Evolutionary conservation across 2,797 vertebrate species (phyloP), one percentile per base, ranked within the genome.

Genomic region (Pseudocheirus occidentalis): DNA sequence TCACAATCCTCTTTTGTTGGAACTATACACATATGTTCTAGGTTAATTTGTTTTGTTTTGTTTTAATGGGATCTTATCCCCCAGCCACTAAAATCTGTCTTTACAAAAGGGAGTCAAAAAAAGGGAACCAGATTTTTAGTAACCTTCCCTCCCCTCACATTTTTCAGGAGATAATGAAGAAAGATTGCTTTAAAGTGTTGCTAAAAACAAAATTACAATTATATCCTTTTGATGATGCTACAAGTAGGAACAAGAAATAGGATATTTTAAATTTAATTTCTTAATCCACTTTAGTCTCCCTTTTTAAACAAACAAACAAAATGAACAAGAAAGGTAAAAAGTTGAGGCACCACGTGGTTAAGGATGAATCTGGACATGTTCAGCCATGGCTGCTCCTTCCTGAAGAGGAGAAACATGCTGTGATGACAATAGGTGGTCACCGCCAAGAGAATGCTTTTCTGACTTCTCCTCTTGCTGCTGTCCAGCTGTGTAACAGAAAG

Each of bases 291-390:
- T 97, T 95, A 97, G 90, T 93, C 40, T 89, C 66, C 55, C 92
- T 46, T 54, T 92, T 54, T 59, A 95, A 95, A 94, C 56, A 96
- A 97, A 96, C 40, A 50, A n/a, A 97, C 97, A 93, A 98, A 56
- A 56, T 13, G 24, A 92, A 91, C 89, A 53, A 97, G 91, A 97
- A 96, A 97, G 94, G 92, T 98, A 97, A 97, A 96, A 98, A 96
- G 53, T 95, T 96, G 98, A 98, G 98, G 97, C 98, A 98, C 98
- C 50, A 95, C 18, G 94, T 97, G 98, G 97, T 97, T 97, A 98
- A 97, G 97, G 91, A 18, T 98, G 97, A 97, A 97, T 95, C 95
- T 94, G 91, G 90, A 93, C 66, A 94, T 97, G 93, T 95, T 98
- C 96, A 91, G 95, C 97, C 97, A 97, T 95, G 89, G 96, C 95